Percentiles rank a stretch among this genome's conserved stretches.
phyloP scores from a whole-genome alignment of 2,797 vertebrate genomes.

The Paramormyrops hopkinsi region DNA sequence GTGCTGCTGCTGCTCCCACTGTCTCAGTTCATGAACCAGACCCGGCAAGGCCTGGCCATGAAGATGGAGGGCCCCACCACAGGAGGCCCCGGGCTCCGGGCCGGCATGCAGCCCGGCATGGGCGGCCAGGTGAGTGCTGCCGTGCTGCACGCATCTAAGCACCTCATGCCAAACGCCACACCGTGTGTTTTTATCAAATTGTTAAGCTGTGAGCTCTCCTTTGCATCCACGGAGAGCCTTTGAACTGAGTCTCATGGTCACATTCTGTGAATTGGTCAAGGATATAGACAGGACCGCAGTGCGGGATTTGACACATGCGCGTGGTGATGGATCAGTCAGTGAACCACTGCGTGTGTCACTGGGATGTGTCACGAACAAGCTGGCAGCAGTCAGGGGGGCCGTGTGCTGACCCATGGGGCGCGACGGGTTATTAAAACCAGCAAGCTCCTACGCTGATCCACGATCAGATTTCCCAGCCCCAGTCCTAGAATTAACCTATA shows the following conservation, averaged over 20 bases:
- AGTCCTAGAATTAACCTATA: neutral
- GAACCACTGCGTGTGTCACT: neutral
- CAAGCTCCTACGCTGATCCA: neutral
- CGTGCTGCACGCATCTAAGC: neutral
- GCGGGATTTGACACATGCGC: neutral
- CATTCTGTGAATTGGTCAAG: neutral
- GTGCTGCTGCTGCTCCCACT: neutral
- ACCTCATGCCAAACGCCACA: neutral
- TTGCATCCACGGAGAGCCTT: neutral
- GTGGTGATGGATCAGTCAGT: neutral
- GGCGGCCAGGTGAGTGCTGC: constrained; percentile 49
- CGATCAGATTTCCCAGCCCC: neutral
- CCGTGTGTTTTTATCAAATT: neutral
- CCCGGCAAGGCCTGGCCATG: constrained; percentile 76
- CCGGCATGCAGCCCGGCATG: constrained; percentile 65
- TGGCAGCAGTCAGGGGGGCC: neutral
- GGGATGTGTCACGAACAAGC: neutral
- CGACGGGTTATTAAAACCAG: neutral
- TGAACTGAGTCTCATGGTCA: too few relatives aligned
- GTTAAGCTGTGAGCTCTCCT: neutral
- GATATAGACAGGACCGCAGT: neutral
- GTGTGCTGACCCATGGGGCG: neutral
- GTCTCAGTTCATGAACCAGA: constrained; percentile 88
- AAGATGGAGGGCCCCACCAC: constrained; percentile 77
- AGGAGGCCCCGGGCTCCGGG: constrained; percentile 71